Percentiles rank a stretch among this genome's conserved stretches.
phyloP scores from a whole-genome alignment of 2,888 invertebrate species.

The Ophion slaviceki region DNA sequence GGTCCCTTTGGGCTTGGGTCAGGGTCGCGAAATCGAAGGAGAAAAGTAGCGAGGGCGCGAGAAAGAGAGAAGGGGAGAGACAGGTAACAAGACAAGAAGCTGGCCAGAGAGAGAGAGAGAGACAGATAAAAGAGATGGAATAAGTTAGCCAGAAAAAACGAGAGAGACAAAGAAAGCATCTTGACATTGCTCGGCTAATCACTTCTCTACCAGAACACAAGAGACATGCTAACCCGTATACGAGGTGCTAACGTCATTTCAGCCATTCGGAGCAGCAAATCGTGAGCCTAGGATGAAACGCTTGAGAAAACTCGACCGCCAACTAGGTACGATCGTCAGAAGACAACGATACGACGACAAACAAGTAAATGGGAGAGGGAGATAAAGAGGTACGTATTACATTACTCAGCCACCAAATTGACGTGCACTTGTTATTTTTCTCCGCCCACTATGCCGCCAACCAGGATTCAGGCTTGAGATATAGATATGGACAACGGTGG shows the following conservation, averaged over 20 bases:
- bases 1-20: too few relatives aligned
- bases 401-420: neutral
- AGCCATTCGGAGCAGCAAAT: conserved; percentile 55
- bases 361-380: neutral
- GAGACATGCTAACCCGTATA: conserved; percentile 49
- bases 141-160: neutral
- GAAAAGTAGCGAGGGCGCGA: too few relatives aligned
- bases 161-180: conserved; percentile 5
- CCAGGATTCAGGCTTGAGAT: too few relatives aligned
- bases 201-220: conserved; percentile 63
- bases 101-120: neutral
- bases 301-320: conserved; percentile 33
- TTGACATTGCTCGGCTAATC: conserved; percentile 53
- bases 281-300: neutral
- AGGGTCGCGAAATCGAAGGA: too few relatives aligned
- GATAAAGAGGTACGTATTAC: neutral
- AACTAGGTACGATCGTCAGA: conserved; percentile 9
- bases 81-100: neutral
- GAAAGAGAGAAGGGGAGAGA: too few relatives aligned
- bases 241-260: conserved; percentile 69
- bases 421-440: conserved; percentile 38
- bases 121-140: too few relatives aligned
- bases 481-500: too few relatives aligned
- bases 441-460: conserved; percentile 36
- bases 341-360: neutral